Conservation (phyloP, 2,888 invertebrate species). For the Chamaedrilus cognettii region DNA sequence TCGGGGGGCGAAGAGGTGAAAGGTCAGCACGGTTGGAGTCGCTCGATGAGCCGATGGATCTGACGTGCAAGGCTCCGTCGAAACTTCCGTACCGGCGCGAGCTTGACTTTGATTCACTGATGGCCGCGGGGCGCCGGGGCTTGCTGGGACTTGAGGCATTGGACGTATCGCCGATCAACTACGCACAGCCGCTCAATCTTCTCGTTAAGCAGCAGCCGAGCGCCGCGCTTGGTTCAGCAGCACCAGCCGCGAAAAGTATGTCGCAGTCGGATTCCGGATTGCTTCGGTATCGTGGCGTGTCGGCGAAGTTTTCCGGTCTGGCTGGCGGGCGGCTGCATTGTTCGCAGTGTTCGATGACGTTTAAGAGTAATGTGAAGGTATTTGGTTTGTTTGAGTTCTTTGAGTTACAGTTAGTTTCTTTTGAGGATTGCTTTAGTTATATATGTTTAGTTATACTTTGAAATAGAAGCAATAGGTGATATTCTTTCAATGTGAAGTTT, state of each 20-base stretch:
- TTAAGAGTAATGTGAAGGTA: conserved; percentile 36
- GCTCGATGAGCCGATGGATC: conserved; percentile 43
- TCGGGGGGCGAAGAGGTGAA: neutral
- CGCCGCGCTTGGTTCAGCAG: neutral
- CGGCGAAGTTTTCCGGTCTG: conserved; percentile 21
- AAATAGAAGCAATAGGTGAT: no score
- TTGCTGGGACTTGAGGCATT: neutral
- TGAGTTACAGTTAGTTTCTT: conserved; percentile 1
- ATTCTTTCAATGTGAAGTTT: no score
- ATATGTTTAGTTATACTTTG: neutral
- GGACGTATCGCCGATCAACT: neutral
- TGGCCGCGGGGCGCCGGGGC: neutral
- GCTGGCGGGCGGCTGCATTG: conserved; percentile 28
- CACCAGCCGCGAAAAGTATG: neutral
- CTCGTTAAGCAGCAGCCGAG: neutral
- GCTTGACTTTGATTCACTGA: neutral
- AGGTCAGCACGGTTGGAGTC: neutral
- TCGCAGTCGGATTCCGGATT: no score
- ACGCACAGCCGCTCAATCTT: neutral
- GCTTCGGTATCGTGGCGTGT: no score
- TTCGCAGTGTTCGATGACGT: conserved; percentile 42
- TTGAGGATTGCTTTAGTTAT: neutral
- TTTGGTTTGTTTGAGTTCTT: neutral
- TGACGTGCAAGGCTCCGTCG: conserved; percentile 35
- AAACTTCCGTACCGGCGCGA: neutral